Percentiles rank a stretch among this genome's conserved stretches.
These are phyloP conservation scores for Drosophila affinis DNA, from an alignment of 2,888 invertebrate genomes.

Conservation along the genomic window DNA sequence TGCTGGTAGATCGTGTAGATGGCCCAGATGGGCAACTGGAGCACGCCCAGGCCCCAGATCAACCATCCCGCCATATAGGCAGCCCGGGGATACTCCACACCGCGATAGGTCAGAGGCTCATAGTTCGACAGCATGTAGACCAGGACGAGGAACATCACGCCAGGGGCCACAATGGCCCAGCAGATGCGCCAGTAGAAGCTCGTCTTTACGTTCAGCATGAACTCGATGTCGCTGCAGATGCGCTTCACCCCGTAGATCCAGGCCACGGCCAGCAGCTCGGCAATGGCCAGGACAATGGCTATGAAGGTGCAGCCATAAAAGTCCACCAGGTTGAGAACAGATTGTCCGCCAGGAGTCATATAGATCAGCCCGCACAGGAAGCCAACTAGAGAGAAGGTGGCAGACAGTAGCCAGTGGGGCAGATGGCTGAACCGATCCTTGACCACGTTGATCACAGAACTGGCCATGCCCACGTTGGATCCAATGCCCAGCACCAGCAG, in stretches of 20 bases:
- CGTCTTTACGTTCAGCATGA: conserved; percentile 88
- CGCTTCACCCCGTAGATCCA: conserved; percentile 91
- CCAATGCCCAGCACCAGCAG: conserved; percentile 85
- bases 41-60: conserved; percentile 84
- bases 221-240: conserved; percentile 90
- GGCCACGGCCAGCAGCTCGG: conserved; percentile 88
- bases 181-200: conserved; percentile 91
- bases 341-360: conserved; percentile 89
- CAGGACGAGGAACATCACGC: conserved; percentile 88
- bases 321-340: conserved; percentile 89
- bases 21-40: conserved; percentile 84
- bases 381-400: conserved; percentile 84
- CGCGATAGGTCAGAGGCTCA: conserved; percentile 86
- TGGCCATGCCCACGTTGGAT: conserved; percentile 84
- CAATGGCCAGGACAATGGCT: conserved; percentile 87
- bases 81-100: conserved; percentile 86
- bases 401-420: conserved; percentile 85
- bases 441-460: conserved; percentile 84
- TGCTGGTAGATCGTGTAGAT: conserved; percentile 79
- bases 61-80: conserved; percentile 86
- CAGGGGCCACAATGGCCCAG: conserved; percentile 90
- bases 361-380: conserved; percentile 87
- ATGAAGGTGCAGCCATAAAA: conserved; percentile 91
- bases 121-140: conserved; percentile 88
- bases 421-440: conserved; percentile 84